These are phyloP conservation scores for Mionectes macconnelli DNA, from an alignment of 2,113 vertebrate species.

Conservation along the genomic window DNA sequence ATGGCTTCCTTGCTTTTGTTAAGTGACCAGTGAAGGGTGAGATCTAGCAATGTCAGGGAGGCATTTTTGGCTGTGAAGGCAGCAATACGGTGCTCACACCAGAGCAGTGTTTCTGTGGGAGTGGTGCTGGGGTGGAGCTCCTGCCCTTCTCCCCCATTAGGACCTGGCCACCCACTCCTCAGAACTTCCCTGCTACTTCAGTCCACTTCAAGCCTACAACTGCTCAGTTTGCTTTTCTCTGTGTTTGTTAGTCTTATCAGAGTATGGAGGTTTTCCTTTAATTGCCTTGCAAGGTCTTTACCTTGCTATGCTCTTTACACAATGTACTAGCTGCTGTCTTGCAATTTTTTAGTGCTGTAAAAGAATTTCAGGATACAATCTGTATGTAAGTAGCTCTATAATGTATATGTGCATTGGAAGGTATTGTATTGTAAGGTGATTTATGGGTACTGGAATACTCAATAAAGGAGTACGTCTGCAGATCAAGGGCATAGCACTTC, in stretches of 20 bases:
- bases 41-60: neutral
- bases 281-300: slow-evolving; percentile 47
- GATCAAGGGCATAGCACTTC: slow-evolving; percentile 40
- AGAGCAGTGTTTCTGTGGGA: neutral
- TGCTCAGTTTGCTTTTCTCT: neutral
- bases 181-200: neutral
- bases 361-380: slow-evolving; percentile 51
- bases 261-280: slow-evolving; percentile 2
- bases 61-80: neutral
- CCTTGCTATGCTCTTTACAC: slow-evolving; percentile 12
- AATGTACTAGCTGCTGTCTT: neutral
- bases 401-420: slow-evolving; percentile 40
- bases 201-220: neutral
- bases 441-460: slow-evolving; percentile 45
- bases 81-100: neutral
- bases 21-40: neutral
- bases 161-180: neutral
- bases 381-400: slow-evolving; percentile 48
- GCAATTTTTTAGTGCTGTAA: slow-evolving; percentile 26
- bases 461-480: slow-evolving; percentile 22
- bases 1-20: neutral
- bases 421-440: slow-evolving; percentile 46
- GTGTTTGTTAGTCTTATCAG: slow-evolving; percentile 3
- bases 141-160: accelerated
- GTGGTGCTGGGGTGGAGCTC: neutral